Evolutionary conservation across 1,140 invertebrate species (phyloP).

Genomic region (Wasmannia auropunctata): DNA sequence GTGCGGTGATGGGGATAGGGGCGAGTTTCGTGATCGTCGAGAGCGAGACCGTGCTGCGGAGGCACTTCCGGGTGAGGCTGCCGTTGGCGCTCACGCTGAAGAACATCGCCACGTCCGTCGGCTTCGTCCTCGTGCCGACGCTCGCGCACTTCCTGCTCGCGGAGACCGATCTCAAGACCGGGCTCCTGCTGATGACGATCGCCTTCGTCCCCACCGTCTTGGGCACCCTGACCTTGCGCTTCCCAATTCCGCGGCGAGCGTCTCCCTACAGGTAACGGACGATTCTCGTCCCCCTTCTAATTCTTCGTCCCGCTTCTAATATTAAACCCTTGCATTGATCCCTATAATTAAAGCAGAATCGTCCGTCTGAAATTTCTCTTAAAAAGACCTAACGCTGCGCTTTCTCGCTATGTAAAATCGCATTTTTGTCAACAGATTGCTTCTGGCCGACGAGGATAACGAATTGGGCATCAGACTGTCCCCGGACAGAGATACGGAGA

Average conservation of each 20-base stretch:
- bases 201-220: conserved; percentile 74
- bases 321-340: neutral
- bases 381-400: no score
- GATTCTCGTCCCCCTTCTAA: neutral
- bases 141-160: conserved; percentile 71
- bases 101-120: conserved; percentile 73
- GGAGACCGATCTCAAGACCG: conserved; percentile 65
- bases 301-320: neutral
- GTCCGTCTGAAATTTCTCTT: neutral
- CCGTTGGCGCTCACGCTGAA: conserved; percentile 71
- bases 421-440: conserved; percentile 38
- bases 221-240: conserved; percentile 71
- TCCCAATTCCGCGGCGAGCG: conserved; percentile 53
- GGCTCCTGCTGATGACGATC: conserved; percentile 75
- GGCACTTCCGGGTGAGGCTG: conserved; percentile 76
- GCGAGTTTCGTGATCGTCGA: conserved; percentile 78
- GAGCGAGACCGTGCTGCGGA: conserved; percentile 75
- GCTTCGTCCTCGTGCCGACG: conserved; percentile 73
- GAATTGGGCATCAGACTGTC: conserved; percentile 66
- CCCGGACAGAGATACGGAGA: conserved; percentile 36
- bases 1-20: conserved; percentile 82
- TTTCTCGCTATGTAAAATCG: neutral
- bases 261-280: conserved; percentile 64
- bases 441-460: conserved; percentile 76
- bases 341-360: neutral